Base-by-base conservation (phyloP, 2,113 vertebrate genomes). In the Uria lomvia region DNA sequence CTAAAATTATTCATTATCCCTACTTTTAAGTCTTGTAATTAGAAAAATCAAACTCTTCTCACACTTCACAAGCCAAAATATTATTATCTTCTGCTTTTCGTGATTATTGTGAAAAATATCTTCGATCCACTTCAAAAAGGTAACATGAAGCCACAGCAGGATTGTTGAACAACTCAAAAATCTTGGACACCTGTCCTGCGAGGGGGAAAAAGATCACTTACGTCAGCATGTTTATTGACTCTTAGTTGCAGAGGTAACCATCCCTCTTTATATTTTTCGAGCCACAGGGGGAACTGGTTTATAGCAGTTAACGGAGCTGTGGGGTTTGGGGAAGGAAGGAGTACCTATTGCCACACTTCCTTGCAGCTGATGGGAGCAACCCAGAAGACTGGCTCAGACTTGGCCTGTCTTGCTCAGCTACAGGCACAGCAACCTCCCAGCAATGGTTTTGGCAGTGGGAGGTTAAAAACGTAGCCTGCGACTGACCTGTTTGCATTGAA, bases 311-410 rank as follows among this genome's bases (percentile, higher is more conserved):
- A 36, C 0, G 2, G 63, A 79, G 40, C 12, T 92, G 34, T 52
- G 45, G 21, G 36, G 6, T 50, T 56, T 56, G 45, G 60, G 20
- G 36, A 53, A 67, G 23, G 23, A 43, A 67, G 23, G 23, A 43
- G 22, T 11, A 56, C 6, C 15, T 82, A 5, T 47, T 36, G 30
- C 3, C 0, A 0, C 16, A 5, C 5, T 56, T 43, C n/a, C 32
- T 56, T 55, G 26, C 12, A 15, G 15, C 11, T 67, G 36, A n/a
- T 8, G 19, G 40, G 23, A 43, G 23, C 2, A 2, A 49, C 47
- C 11, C 30, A 49, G 40, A 67, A 53, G 40, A n/a, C 21, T 27
- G 24, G 15, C 23, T 89, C 19, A 59, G n/a, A 65, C 17, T 6
- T 38, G 38, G 5, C 18, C 36, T 2, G 0, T 27, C 36, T 45